These are phyloP conservation scores for Taurulus bubalis DNA, from an alignment of 2,113 vertebrate genomes.

Conservation along the genomic window DNA sequence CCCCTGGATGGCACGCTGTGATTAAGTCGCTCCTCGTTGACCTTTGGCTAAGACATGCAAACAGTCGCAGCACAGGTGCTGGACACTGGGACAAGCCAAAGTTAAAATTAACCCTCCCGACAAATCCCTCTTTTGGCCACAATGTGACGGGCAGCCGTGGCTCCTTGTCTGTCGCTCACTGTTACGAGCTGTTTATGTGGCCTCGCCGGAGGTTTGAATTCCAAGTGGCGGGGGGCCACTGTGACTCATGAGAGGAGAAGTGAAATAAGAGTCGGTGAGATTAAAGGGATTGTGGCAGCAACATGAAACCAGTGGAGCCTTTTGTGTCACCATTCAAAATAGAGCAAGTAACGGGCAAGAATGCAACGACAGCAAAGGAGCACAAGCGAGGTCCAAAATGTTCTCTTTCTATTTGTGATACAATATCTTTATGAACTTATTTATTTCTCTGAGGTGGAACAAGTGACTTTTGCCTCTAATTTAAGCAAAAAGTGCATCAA, in stretches of 20 bases:
- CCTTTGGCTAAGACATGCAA: slow-evolving; percentile 44
- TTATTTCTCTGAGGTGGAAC: not conserved
- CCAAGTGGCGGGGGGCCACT: slow-evolving; percentile 32
- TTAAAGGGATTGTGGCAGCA: slow-evolving; percentile 20
- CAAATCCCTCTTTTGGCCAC: slow-evolving; percentile 41
- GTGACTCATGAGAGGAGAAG: slow-evolving; percentile 22
- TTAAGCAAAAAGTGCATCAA: not conserved
- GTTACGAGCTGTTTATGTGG: slow-evolving; percentile 51
- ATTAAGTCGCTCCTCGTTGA: slow-evolving; percentile 42
- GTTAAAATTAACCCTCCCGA: slow-evolving; percentile 67
- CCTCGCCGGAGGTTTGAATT: slow-evolving; percentile 17
- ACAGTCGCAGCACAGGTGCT: slow-evolving; percentile 48
- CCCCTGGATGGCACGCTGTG: slow-evolving; percentile 4
- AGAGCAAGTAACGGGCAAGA: slow-evolving; percentile 3
- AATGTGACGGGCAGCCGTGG: slow-evolving; percentile 25
- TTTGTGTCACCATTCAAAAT: slow-evolving; percentile 40
- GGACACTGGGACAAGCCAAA: slow-evolving; percentile 13
- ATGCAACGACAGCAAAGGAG: not conserved
- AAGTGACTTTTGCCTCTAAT: no score
- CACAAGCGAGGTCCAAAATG: not conserved
- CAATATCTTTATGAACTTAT: not conserved
- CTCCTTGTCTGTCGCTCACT: slow-evolving; percentile 40
- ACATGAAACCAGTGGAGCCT: slow-evolving; percentile 15
- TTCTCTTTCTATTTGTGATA: not conserved
- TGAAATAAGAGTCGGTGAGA: slow-evolving; percentile 27